Evolutionary conservation across 2,113 vertebrate species (phyloP).

Genomic region (Procavia capensis): DNA sequence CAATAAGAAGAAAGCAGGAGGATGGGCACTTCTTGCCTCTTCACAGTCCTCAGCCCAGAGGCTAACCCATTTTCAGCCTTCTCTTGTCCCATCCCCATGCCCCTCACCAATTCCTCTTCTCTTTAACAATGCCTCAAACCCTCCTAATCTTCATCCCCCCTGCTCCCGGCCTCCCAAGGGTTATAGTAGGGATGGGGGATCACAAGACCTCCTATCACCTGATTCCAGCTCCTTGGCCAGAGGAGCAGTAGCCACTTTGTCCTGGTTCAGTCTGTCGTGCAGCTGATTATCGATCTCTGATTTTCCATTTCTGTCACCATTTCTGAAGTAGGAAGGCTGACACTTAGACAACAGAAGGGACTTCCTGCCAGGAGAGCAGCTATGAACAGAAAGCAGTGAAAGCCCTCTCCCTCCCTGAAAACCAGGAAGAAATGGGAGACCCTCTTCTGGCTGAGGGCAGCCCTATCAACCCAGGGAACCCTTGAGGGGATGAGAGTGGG

Average conservation of each 20-base stretch:
- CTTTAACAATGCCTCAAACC: background rate
- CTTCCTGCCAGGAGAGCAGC: conserved; percentile 50
- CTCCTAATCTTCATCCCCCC: background rate
- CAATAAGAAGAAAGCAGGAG: background rate
- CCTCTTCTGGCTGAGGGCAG: background rate
- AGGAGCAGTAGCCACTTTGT: conserved; percentile 52
- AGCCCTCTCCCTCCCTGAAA: background rate
- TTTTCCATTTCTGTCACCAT: conserved; percentile 63
- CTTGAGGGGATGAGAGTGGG: background rate
- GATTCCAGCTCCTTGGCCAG: conserved; percentile 39
- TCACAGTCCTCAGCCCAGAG: background rate
- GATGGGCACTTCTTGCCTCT: background rate
- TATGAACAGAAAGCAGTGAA: background rate
- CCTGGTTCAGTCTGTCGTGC: conserved; percentile 51
- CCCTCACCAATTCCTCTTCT: background rate
- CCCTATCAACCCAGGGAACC: background rate
- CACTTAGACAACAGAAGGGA: conserved; percentile 23
- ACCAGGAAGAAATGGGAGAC: background rate
- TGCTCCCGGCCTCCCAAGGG: background rate
- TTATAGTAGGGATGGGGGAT: background rate
- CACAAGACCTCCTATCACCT: conserved; percentile 42
- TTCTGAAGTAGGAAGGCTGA: conserved; percentile 48
- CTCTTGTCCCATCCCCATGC: background rate
- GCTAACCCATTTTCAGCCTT: background rate
- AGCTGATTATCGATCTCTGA: conserved; percentile 53